Evolutionary conservation across 2,797 vertebrate genomes (phyloP).

Genomic region (Podargus strigoides): DNA sequence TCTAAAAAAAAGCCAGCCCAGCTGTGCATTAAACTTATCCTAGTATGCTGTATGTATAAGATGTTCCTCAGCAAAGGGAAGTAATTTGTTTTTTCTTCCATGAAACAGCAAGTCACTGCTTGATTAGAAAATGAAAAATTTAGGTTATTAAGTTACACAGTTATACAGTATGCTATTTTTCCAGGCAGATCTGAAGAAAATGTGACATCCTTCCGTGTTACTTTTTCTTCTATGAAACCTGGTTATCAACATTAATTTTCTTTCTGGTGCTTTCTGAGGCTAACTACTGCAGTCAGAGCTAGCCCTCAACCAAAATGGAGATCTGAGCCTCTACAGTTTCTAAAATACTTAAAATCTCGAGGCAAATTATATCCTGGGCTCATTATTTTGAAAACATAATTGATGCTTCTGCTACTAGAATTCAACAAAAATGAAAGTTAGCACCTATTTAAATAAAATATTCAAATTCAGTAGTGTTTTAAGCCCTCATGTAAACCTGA

Average conservation of each 20-base stretch:
- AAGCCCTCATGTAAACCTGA: neutral
- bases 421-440: neutral
- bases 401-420: neutral
- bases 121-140: neutral
- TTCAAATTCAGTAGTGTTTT: neutral
- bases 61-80: neutral
- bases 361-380: neutral
- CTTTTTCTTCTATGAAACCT: neutral
- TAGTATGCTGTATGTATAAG: neutral
- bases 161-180: neutral
- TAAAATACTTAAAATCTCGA: neutral
- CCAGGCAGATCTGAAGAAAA: neutral
- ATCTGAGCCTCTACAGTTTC: neutral
- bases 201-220: neutral
- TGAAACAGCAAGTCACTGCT: neutral
- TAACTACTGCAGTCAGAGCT: neutral
- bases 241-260: neutral
- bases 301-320: neutral
- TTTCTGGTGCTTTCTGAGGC: neutral
- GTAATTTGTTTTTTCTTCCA: neutral
- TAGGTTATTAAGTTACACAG: neutral
- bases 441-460: neutral
- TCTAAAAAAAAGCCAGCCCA: neutral
- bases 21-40: neutral
- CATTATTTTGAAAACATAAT: neutral